These are phyloP conservation scores for Remorina albescens DNA, from an alignment of 2,797 vertebrate genomes.

Conservation along the genomic window DNA sequence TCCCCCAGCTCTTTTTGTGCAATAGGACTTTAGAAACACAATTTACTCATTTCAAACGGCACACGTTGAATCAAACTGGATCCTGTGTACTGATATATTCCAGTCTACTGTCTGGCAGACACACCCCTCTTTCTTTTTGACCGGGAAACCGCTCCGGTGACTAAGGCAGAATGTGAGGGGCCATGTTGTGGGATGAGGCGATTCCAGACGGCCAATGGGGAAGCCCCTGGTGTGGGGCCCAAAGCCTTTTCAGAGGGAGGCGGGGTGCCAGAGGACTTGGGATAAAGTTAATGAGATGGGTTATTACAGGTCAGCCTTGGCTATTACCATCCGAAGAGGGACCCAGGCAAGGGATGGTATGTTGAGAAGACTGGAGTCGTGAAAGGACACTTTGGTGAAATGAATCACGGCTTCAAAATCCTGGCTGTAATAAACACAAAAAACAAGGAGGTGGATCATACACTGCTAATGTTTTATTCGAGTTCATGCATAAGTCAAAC, in stretches of 20 bases:
- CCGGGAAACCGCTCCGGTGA: conserved; percentile 74
- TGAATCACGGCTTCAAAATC: background rate
- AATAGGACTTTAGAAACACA: background rate
- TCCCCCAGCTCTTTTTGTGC: conserved; percentile 66
- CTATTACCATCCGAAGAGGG: conserved; percentile 36
- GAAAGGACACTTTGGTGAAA: background rate
- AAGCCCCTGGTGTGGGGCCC: conserved; percentile 68
- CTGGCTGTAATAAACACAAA: conserved; percentile 4
- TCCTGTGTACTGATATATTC: conserved; percentile 26
- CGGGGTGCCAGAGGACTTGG: conserved; percentile 1
- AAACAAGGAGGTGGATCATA: conserved; percentile 62
- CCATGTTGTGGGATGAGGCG: conserved; percentile 88
- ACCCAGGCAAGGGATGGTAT: background rate
- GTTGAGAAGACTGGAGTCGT: background rate
- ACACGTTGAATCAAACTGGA: conserved; percentile 34
- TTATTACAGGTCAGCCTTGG: conserved; percentile 73
- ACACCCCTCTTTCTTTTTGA: conserved; percentile 70
- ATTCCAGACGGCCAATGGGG: conserved; percentile 87
- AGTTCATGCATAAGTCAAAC: conserved; percentile 87
- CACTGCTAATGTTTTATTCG: conserved; percentile 87
- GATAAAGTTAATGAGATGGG: conserved; percentile 73
- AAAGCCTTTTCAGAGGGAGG: conserved; percentile 44
- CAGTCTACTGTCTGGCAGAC: conserved; percentile 51
- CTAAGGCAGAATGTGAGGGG: conserved; percentile 76
- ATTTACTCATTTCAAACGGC: background rate